phyloP scores from a whole-genome alignment of 2,113 vertebrate genomes.

The Hippocampus guttulatus region DNA sequence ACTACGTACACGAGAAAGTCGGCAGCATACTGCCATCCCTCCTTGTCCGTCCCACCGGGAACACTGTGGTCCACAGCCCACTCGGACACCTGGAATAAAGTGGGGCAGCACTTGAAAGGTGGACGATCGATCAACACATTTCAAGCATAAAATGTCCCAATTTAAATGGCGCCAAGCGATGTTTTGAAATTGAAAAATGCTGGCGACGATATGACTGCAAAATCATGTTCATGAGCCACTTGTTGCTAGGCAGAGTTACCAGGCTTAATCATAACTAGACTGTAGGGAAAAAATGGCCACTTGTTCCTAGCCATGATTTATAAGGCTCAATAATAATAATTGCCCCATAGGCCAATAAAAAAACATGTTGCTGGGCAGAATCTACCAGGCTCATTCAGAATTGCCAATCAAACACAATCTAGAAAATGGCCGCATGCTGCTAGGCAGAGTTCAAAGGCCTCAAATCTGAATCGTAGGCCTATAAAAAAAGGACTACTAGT shows the following conservation, averaged over 20 bases:
- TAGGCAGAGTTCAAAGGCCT: not conserved
- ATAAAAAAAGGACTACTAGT: not conserved
- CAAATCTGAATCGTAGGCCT: not conserved
- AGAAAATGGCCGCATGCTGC: not conserved
- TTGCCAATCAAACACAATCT: no score
- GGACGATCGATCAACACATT: no score
- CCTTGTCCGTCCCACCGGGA: conserved; percentile 83
- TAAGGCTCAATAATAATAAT: no score
- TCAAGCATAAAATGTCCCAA: no score
- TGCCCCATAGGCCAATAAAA: no score
- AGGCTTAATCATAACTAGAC: not conserved
- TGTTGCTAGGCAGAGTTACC: not conserved
- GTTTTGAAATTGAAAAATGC: no score
- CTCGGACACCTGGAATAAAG: conserved; percentile 79
- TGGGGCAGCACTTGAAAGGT: not conserved
- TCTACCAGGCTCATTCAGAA: no score
- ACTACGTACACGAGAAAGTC: conserved; percentile 89
- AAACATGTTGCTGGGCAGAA: no score
- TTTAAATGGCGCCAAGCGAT: no score
- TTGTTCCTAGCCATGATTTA: not conserved
- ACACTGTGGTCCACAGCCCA: conserved; percentile 84
- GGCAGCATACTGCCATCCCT: conserved; percentile 97
- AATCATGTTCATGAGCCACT: not conserved
- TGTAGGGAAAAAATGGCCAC: not conserved
- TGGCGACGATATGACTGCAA: no score